phyloP scores from a whole-genome alignment of 2,113 vertebrate genomes.

The Hippocampus abdominalis region DNA sequence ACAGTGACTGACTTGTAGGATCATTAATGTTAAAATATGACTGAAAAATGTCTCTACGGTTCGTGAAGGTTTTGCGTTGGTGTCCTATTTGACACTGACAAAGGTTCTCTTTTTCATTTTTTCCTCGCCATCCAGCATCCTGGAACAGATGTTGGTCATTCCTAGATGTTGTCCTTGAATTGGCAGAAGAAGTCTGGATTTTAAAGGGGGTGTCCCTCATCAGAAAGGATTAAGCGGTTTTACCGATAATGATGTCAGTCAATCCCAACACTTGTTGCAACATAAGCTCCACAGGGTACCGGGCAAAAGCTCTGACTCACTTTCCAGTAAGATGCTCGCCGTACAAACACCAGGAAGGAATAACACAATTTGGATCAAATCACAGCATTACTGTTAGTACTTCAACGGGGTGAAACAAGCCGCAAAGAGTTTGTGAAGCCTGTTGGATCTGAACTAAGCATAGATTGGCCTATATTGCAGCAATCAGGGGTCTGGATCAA shows the following conservation, averaged over 20 bases:
- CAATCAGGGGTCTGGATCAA: slow-evolving; percentile 58
- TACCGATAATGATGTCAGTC: slow-evolving; percentile 67
- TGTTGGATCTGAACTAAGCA: slow-evolving; percentile 68
- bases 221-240: slow-evolving; percentile 56
- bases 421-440: slow-evolving; percentile 36
- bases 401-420: slow-evolving; percentile 13
- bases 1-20: too few species aligned
- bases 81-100: background rate
- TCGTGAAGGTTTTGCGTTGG: background rate
- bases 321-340: slow-evolving; percentile 21
- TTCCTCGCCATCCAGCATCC: background rate
- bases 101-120: background rate
- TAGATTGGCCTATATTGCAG: slow-evolving; percentile 74
- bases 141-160: background rate
- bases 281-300: slow-evolving; percentile 56
- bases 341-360: slow-evolving; percentile 27
- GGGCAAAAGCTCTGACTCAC: slow-evolving; percentile 50
- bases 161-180: background rate
- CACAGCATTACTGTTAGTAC: slow-evolving; percentile 23
- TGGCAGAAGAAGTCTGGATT: slow-evolving; percentile 45
- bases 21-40: too few species aligned
- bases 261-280: slow-evolving; percentile 54
- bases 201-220: slow-evolving; percentile 69
- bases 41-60: background rate
- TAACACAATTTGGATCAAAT: slow-evolving; percentile 11